A percentile compares a stretch with the other conserved stretches of the same genome.
Conservation (phyloP, 2,888 invertebrate genomes). For the Arctia plantaginis region DNA sequence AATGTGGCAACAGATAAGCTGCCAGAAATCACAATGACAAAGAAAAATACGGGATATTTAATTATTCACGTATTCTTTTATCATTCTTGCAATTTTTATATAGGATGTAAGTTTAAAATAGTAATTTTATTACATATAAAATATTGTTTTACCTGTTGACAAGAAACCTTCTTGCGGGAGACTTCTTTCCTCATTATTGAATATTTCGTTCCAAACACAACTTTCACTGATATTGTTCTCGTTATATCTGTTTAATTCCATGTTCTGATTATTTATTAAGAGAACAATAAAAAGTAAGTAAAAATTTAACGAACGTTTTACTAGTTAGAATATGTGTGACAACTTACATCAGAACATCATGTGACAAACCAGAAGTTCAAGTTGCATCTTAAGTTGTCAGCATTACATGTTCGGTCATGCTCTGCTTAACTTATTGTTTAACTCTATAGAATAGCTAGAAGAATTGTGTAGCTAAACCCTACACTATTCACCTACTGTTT, state of each 20-base stretch:
- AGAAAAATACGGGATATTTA: too few species aligned
- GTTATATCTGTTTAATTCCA: constrained; percentile 25
- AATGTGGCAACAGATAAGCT: too few species aligned
- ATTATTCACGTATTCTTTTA: background rate
- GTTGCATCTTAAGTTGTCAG: constrained; percentile 54
- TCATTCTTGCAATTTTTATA: background rate
- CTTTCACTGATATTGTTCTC: constrained; percentile 18
- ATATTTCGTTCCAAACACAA: constrained; percentile 65
- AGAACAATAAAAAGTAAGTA: background rate
- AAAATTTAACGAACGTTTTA: constrained; percentile 1
- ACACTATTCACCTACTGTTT: constrained; percentile 9
- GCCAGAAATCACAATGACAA: too few species aligned
- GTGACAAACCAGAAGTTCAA: constrained; percentile 54
- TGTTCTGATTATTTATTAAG: constrained; percentile 7
- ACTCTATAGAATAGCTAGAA: constrained; percentile 24
- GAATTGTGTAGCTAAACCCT: constrained; percentile 15
- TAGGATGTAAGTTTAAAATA: background rate
- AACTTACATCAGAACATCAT: constrained; percentile 23
- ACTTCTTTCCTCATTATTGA: constrained; percentile 56
- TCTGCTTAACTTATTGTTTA: constrained; percentile 61
- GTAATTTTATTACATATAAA: too few species aligned
- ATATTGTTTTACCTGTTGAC: constrained; percentile 67
- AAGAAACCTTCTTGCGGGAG: constrained; percentile 58
- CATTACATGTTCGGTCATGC: constrained; percentile 64
- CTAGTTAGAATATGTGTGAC: constrained; percentile 32